phyloP scores from a whole-genome alignment of 2,888 invertebrate genomes.

The Lasioglossum pauxillum region DNA sequence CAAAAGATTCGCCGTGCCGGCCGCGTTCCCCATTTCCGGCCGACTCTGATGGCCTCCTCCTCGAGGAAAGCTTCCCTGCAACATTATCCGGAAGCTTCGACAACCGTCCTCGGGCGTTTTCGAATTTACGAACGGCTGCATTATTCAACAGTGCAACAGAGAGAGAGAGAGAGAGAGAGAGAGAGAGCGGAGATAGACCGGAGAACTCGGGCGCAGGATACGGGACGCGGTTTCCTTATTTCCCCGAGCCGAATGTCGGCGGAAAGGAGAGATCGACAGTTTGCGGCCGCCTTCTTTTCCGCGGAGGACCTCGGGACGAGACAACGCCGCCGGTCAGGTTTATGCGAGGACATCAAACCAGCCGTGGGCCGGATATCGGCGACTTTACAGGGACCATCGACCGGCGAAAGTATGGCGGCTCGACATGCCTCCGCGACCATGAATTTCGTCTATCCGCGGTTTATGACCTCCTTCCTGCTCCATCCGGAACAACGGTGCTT shows the following conservation, averaged over 20 bases:
- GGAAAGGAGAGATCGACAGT: slow-evolving; percentile 21
- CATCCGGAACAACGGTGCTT: slow-evolving; percentile 62
- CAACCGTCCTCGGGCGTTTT: slow-evolving; percentile 38
- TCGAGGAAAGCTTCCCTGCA: slow-evolving; percentile 17
- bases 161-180: neutral
- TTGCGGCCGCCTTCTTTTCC: neutral
- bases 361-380: slow-evolving; percentile 69
- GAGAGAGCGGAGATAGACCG: neutral
- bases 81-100: slow-evolving; percentile 55
- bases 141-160: slow-evolving; percentile 45
- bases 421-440: slow-evolving; percentile 54
- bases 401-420: neutral
- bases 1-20: neutral
- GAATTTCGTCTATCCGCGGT: slow-evolving; percentile 71
- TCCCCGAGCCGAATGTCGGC: slow-evolving; percentile 20
- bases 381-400: slow-evolving; percentile 52
- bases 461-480: slow-evolving; percentile 59
- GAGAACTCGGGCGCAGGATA: slow-evolving; percentile 8
- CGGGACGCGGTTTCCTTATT: slow-evolving; percentile 38
- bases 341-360: slow-evolving; percentile 72
- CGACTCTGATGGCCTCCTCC: slow-evolving; percentile 13
- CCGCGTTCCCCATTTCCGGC: neutral
- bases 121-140: slow-evolving; percentile 61
- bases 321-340: slow-evolving; percentile 61
- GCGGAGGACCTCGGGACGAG: neutral